Evolutionary conservation across 2,113 vertebrate species (phyloP), one percentile per base, ranked within the genome.

Genomic region (Excalfactoria chinensis): DNA sequence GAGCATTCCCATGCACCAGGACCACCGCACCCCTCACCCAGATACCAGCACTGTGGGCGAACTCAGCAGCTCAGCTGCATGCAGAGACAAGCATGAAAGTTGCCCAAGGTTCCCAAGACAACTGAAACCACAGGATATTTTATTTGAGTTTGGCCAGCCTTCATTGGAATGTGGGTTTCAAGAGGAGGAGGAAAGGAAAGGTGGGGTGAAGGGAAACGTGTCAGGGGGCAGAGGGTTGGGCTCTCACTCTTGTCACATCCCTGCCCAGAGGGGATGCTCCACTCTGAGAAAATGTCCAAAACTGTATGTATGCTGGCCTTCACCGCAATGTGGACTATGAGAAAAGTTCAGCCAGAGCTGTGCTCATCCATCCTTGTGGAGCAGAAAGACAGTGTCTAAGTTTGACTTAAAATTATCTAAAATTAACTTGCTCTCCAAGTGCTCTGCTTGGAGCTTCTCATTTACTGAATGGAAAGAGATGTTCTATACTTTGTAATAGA

Each of bases 1-100:
- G 84, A 79, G 41, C 46, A 93, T 92, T 93, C 84, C 75, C 81
- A 73, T 69, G 86, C 49, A 51, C 32, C 49, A 90, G 77, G 80
- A 95, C 48, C 6, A 9, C 40, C 26, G 86, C 86, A 62, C 77
- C 84, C 73, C 84, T 92, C 90, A 87, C 81, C 70, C 69, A 88
- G 76, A 90, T 72, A 53, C 90, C 77, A 46, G 91, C 0, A 9
- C 55, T 1, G 3, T 6, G 17, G 46, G 11, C 68, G 70, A 20
- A 67, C n/a, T 86, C 30, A 53, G 55, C 8, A 17, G 51, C 55
- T 79, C 26, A 30, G 51, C 55, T 79, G 81, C 70, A 73, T 74
- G 67, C 89, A 84, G 43, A 75, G 72, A 88, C 48, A 26, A 44
- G 90, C 48, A 87, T 53, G 77, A 91, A 80, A 71, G 69, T 90